Evolutionary conservation across 2,888 invertebrate species (phyloP).

Genomic region (Aporophyla nigra): DNA sequence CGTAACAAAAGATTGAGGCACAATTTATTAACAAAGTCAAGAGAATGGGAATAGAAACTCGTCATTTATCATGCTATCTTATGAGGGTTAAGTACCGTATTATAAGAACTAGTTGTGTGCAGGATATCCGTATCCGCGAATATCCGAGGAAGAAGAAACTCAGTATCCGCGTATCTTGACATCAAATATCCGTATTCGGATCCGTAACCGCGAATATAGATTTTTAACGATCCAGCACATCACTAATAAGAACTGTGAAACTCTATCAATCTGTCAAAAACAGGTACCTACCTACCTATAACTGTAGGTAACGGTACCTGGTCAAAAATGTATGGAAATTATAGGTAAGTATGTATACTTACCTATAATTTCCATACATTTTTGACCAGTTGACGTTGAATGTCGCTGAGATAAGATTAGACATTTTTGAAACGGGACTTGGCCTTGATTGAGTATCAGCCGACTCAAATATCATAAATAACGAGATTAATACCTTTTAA

Average conservation of each 20-base stretch:
- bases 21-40: constrained; percentile 12
- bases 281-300: background rate
- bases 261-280: background rate
- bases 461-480: background rate
- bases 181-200: too few species aligned
- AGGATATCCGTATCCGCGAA: too few species aligned
- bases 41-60: constrained; percentile 10
- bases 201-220: too few species aligned
- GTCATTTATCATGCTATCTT: constrained; percentile 1
- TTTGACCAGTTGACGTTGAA: background rate
- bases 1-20: background rate
- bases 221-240: too few species aligned
- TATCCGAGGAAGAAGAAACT: too few species aligned
- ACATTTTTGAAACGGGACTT: background rate
- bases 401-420: background rate
- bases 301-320: too few species aligned
- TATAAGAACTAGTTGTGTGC: too few species aligned
- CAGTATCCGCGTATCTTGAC: too few species aligned
- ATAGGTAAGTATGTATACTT: background rate
- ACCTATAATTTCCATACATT: background rate
- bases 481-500: background rate
- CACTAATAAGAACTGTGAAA: too few species aligned
- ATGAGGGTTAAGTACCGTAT: background rate
- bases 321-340: background rate
- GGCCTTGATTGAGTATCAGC: background rate